Base-by-base conservation (phyloP, 53 echinoderm and acorn worm species). In the Henricia sp. region DNA sequence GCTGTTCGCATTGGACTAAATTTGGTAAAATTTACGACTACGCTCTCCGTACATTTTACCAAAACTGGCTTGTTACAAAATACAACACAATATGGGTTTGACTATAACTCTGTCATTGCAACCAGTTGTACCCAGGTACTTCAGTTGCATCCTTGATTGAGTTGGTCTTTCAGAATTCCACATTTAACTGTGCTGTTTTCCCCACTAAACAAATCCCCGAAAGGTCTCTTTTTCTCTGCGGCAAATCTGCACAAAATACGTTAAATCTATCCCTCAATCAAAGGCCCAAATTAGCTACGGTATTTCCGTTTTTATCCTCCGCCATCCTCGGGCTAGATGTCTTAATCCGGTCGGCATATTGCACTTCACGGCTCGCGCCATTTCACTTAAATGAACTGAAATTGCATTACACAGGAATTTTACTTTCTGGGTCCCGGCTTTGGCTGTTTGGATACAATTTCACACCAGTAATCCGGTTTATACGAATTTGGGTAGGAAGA, bases 371-470 rank as follows among this genome's bases (percentile, higher is more conserved):
- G 57, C 39, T 58, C 25, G 53, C 39, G 41, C 76, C 39, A 23
- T 76, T 76, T 24, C 76, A 38, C 59, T 39, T 59, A 21, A 68
- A 68, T 68, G 29, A 56, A 76, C 39, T 20, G 41, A 56, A 76
- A 76, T 76, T 76, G 38, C 76, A 76, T 76, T 76, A 76, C 41
- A 29, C 12, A 42, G 59, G 42, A 58, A 40, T 76, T 58, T 67
- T 8, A 3, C 23, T 37, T 67, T 56, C 41, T 40, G 38, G 39
- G 13, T 40, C 59, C 19, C 59, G 40, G 57, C 76, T 10, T 23
- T 32, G 38, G 36, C 37, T 52, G 74, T 74, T 74, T 34, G 74
- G 74, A 55, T 74, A 53, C 74, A 53, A 74, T 74, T 74, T 74
- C 23, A 3, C 24, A n/a, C 3, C 25, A 24, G 38, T 73, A 73